A percentile compares a stretch with the other conserved stretches of the same genome.
Conservation (phyloP, 2,888 invertebrate genomes). For the Laspeyria flexula region DNA sequence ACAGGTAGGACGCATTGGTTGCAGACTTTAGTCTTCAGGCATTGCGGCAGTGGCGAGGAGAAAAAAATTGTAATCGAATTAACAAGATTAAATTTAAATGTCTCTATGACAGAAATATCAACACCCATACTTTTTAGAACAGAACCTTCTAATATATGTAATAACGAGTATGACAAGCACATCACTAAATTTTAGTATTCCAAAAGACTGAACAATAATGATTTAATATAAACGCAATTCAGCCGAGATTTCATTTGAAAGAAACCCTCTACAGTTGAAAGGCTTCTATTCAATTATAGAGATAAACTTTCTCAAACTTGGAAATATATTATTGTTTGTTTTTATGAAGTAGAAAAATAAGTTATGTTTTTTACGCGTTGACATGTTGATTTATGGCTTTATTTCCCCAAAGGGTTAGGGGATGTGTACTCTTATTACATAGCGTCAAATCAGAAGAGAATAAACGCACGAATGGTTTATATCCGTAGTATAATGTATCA, state of each 20-base stretch:
- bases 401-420: not conserved
- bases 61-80: too few relatives aligned
- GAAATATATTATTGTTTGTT: slow-evolving; percentile 4
- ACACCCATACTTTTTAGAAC: too few relatives aligned
- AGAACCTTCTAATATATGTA: too few relatives aligned
- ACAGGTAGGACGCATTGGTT: too few relatives aligned
- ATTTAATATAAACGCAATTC: slow-evolving; percentile 21
- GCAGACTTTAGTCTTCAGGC: too few relatives aligned
- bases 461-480: too few relatives aligned
- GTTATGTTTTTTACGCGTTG: not conserved
- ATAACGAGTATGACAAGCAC: too few relatives aligned
- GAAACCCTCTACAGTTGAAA: slow-evolving; percentile 22
- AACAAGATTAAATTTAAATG: too few relatives aligned
- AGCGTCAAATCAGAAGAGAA: not conserved
- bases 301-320: slow-evolving; percentile 12
- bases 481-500: too few relatives aligned
- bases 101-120: too few relatives aligned
- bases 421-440: not conserved
- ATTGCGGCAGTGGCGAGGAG: too few relatives aligned
- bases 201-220: slow-evolving; percentile 9
- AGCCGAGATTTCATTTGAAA: slow-evolving; percentile 26
- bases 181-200: slow-evolving; percentile 8
- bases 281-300: slow-evolving; percentile 40
- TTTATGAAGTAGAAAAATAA: not conserved
- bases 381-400: not conserved